These are phyloP conservation scores for Leptinotarsa defecta DNA, from an alignment of 1,140 invertebrate genomes.

Conservation along the genomic window DNA sequence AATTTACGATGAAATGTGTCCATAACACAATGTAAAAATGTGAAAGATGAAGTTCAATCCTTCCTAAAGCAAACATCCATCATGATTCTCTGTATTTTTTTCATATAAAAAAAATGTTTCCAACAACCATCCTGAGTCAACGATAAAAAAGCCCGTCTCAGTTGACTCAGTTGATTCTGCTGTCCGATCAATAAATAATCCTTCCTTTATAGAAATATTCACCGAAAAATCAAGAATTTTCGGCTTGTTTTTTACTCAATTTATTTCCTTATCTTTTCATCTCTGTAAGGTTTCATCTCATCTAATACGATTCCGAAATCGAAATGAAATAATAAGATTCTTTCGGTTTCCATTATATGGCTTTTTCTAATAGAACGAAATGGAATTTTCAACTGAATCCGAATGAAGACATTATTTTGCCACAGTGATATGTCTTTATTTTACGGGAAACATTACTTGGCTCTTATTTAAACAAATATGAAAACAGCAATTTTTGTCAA, in stretches of 20 bases:
- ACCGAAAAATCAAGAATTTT: slow-evolving; percentile 1
- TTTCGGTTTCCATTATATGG: not conserved
- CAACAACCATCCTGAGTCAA: not conserved
- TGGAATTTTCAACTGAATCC: not conserved
- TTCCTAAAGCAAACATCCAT: not conserved
- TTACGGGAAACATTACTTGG: not conserved
- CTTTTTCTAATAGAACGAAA: not conserved
- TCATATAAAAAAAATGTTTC: not conserved
- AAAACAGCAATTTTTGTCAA: too few species aligned
- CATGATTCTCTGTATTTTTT: not conserved
- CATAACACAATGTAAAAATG: not conserved
- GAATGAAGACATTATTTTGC: not conserved
- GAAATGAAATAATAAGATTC: slow-evolving; percentile 4
- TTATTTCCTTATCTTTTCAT: not conserved
- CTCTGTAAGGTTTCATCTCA: not conserved
- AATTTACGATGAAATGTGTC: not conserved
- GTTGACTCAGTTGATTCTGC: not conserved
- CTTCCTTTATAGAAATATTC: not conserved
- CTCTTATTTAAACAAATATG: too few species aligned
- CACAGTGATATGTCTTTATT: not conserved
- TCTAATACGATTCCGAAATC: not conserved
- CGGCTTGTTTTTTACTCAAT: not conserved
- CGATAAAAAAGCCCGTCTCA: not conserved
- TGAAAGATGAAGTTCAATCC: not conserved
- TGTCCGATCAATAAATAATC: not conserved